A percentile compares a stretch with the other conserved stretches of the same genome.
Evolutionary conservation across 2,888 invertebrate species (phyloP).

Genomic region (Ferrisia virgata): DNA sequence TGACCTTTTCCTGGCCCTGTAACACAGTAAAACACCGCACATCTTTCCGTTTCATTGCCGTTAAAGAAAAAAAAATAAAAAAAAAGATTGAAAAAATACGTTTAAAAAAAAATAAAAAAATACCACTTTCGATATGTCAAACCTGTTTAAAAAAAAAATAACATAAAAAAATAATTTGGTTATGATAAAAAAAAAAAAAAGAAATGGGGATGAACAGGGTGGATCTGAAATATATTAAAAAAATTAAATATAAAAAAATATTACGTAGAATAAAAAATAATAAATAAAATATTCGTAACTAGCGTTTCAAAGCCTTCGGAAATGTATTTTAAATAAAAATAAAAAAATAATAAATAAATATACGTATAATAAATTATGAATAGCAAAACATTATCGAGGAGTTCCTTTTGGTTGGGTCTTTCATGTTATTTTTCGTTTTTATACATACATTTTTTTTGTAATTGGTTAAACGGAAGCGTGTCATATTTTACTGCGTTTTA

Average conservation of each 20-base stretch:
- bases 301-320: background rate
- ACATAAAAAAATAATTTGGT: constrained; percentile 25
- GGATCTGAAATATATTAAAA: background rate
- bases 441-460: background rate
- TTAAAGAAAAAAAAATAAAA: constrained; percentile 38
- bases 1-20: constrained; percentile 20
- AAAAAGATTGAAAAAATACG: background rate
- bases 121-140: background rate
- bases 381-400: background rate
- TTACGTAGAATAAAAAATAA: constrained; percentile 24
- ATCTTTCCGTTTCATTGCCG: constrained; percentile 40
- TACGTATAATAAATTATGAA: background rate
- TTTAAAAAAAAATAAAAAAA: constrained; percentile 41
- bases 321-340: background rate
- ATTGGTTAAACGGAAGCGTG: background rate
- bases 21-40: constrained; percentile 45
- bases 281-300: constrained; percentile 3
- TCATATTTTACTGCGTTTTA: background rate
- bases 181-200: background rate
- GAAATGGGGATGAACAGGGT: background rate
- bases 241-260: constrained; percentile 7
- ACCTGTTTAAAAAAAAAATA: background rate
- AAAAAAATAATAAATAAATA: constrained; percentile 32
- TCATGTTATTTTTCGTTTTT: no score
- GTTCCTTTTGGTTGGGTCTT: background rate